Base-by-base conservation (phyloP, 2,113 vertebrate genomes). In the Bujurquina vittata region DNA sequence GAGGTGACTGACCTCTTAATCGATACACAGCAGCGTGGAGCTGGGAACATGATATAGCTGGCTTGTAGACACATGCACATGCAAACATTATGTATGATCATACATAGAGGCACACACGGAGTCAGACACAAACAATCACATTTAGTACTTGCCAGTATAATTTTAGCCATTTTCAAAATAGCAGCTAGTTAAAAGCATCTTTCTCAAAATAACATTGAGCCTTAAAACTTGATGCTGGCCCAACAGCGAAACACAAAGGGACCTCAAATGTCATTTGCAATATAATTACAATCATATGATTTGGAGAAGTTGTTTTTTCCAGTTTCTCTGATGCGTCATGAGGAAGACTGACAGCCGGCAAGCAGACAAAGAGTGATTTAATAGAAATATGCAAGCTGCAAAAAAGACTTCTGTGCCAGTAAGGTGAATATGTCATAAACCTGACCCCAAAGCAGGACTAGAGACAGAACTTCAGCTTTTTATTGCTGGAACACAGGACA, bases 1-100 rank as follows among this genome's bases (percentile, higher is more conserved):
- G 37, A 87, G 65, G 80, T 76, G 26, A 75, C 26, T 37, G 37
- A 67, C 60, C 23, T 63, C 11, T 43, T 60, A 23, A 89, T 89
- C 67, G 5, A 91, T 87, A 76, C 31, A 3, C 52, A 73, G 23
- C 67, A 31, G 74, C 8, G 52, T 60, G 23, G 23, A 81, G 59
- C 43, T 37, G 15, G 35, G 54, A 89, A 81, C 55, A 54, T 29
- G 63, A 82, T 84, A 26, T 17, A 26, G 60, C 46, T 17, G 0
- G 18, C 55, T 69, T 61, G 10, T 35, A 86, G 75, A 85, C 83
- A 22, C 18, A 56, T 31, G 10, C 4, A 54, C 20, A 4, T 33
- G 7, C 23, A 79, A 59, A 58, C 14, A 7, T 23, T 75, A 65
- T 82, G 18, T 74, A 20, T 29, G 56, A 59, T 84, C 54, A 49